Evolutionary conservation across 2,113 vertebrate species (phyloP), one percentile per base, ranked within the genome.

Genomic region (Dromas ardeola): DNA sequence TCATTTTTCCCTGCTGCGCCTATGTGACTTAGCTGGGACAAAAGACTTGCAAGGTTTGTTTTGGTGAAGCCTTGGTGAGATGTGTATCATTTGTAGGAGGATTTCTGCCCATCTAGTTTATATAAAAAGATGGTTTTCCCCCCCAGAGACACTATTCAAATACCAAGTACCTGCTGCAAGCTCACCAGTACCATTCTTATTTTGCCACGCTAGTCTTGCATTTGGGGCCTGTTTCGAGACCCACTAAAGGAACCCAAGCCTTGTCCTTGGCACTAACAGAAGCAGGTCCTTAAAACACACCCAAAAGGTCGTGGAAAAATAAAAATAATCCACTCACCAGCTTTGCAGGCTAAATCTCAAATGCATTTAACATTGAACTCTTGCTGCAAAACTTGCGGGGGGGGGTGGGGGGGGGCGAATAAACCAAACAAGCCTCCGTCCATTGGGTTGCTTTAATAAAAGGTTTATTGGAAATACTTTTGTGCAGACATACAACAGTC

Each of bases 381-480:
- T 40, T 47, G 40, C 61, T 72, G 61, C 83, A 87, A 53, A 84
- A 56, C 74, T 59, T 62, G 34, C 0, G 2, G 34, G 27, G 32
- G 47, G 63, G 56, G 59, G 15, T 10, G 42, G 42, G 42, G 42
- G n/a, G n/a, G n/a, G n/a, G n/a, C n/a, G n/a, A n/a, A 69, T 47
- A 91, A 92, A 92, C 76, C 80, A 96, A 95, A 94, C 87, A 95
- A 94, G 62, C 32, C 62, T 78, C 1, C 0, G 76, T 76, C 81
- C 5, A 0, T 6, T 91, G 72, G 65, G 62, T 77, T 96, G 86
- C 94, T 96, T 97, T 97, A 97, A 96, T 93, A 97, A 98, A 98
- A 98, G 95, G 82, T 98, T 98, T 98, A 98, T 98, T 98, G 95
- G 97, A 98, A 98, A 97, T 96, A 96, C 82, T 97, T 96, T 82